A percentile compares a stretch with the other conserved stretches of the same genome.
phyloP scores from a whole-genome alignment of 2,888 invertebrate genomes.

The Diarsia brunnea region DNA sequence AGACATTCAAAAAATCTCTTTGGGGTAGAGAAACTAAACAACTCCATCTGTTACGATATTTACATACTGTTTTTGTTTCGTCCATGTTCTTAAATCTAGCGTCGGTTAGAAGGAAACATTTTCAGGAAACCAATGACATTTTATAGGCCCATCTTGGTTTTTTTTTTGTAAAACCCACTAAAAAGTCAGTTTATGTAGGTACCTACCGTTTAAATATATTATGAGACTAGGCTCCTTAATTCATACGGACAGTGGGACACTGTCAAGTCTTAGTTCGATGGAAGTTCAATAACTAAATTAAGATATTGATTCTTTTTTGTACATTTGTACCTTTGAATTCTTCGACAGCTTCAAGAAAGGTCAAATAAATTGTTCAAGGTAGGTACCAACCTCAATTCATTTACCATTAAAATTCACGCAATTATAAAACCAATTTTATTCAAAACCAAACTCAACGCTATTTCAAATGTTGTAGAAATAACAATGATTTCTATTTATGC shows the following conservation, averaged over 20 bases:
- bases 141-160: background rate
- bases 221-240: background rate
- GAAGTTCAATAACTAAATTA: background rate
- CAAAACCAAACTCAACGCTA: conserved; percentile 6
- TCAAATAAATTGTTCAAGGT: conserved; percentile 6
- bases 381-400: conserved; percentile 10
- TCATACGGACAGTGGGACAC: background rate
- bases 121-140: background rate
- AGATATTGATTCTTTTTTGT: background rate
- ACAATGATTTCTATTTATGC: conserved; percentile 58
- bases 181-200: background rate
- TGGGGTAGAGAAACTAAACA: background rate
- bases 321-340: background rate
- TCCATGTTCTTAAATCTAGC: background rate
- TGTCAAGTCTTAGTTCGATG: background rate
- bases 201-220: background rate
- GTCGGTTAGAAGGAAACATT: background rate
- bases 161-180: background rate
- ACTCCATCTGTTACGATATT: background rate
- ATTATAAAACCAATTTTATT: conserved; percentile 20
- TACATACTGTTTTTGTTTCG: background rate
- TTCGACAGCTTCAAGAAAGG: conserved; percentile 17
- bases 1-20: no score
- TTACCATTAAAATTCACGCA: conserved; percentile 30
- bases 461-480: conserved; percentile 38